These are phyloP conservation scores for Pyrocephalus nanus DNA, from an alignment of 2,797 vertebrate genomes.

Conservation along the genomic window DNA sequence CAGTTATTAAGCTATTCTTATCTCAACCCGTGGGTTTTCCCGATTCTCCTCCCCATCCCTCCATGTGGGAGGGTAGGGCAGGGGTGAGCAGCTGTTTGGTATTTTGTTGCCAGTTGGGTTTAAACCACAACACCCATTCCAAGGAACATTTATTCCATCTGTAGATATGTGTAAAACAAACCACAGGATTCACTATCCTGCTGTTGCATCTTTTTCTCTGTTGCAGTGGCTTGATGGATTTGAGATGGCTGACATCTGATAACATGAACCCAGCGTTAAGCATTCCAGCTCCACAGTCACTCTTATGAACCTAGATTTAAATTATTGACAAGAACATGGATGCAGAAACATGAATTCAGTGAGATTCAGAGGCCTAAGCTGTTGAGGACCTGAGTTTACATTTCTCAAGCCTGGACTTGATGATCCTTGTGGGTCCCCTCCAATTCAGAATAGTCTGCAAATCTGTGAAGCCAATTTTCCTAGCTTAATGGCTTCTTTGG, in stretches of 20 bases:
- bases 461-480: background rate
- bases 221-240: background rate
- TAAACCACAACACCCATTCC: background rate
- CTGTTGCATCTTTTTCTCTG: background rate
- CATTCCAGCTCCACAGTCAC: background rate
- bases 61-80: fast-evolving
- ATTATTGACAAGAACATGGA: background rate
- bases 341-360: background rate
- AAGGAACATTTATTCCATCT: background rate
- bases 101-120: background rate
- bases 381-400: background rate
- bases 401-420: background rate
- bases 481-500: background rate
- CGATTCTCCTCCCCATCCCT: background rate
- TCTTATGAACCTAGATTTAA: background rate
- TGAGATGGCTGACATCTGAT: background rate
- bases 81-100: background rate
- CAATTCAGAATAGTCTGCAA: background rate
- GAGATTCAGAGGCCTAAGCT: background rate
- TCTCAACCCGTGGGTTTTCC: background rate
- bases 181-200: background rate
- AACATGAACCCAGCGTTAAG: background rate
- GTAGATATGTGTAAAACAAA: background rate
- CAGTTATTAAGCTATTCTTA: background rate
- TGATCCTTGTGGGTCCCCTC: background rate